Percentiles rank a stretch among this genome's conserved stretches.
These are phyloP conservation scores for Chaenodraco wilsoni DNA, from an alignment of 2,797 vertebrate genomes.

Conservation along the genomic window DNA sequence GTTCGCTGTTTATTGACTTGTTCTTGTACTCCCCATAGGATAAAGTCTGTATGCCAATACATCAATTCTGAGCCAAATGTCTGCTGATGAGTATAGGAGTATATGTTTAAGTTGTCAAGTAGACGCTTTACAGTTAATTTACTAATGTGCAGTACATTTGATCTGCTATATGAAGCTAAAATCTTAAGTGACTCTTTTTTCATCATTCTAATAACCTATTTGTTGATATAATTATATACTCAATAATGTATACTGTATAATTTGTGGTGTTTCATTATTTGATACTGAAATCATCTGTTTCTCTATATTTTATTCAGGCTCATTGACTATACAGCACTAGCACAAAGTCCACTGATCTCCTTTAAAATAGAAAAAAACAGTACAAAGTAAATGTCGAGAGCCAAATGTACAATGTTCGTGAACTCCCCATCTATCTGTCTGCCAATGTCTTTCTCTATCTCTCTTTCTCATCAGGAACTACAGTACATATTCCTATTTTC, in stretches of 20 bases:
- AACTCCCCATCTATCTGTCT: conserved; percentile 31
- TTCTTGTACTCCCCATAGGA: not conserved
- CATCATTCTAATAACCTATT: not conserved
- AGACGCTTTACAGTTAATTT: not conserved
- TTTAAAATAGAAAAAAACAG: conserved; percentile 18
- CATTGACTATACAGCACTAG: conserved; percentile 5
- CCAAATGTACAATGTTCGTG: conserved; percentile 37
- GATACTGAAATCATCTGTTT: conserved; percentile 13
- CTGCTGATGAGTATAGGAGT: not conserved
- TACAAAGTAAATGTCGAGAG: conserved; percentile 32
- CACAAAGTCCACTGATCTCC: conserved; percentile 16
- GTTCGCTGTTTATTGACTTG: not conserved
- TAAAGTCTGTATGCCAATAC: not conserved
- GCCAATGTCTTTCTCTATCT: conserved; percentile 40
- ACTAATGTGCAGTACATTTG: not conserved
- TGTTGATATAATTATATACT: not conserved
- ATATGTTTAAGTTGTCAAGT: not conserved
- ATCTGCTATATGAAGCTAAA: not conserved
- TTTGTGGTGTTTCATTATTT: not conserved
- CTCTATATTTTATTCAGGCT: conserved; percentile 13
- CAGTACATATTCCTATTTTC: conserved; percentile 77
- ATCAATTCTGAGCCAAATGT: not conserved
- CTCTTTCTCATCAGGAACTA: conserved; percentile 66
- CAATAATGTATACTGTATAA: not conserved
- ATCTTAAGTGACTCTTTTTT: not conserved